Evolutionary conservation across 2,888 invertebrate species (phyloP), one percentile per base, ranked within the genome.

Genomic region (Muscina levida): DNA sequence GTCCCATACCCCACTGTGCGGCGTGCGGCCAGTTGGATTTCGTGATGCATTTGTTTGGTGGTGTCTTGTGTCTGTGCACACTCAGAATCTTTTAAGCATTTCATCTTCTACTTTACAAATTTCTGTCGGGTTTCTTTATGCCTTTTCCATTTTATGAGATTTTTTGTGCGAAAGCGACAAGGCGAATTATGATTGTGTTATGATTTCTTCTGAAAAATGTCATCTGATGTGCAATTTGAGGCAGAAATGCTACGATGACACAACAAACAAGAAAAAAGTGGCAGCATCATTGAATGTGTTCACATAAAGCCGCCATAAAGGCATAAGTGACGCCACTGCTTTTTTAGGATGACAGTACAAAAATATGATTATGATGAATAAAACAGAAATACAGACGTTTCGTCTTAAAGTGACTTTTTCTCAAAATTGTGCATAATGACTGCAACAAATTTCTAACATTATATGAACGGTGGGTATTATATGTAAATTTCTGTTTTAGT

Each of bases 101-200:
- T 53, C 13, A 24, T 22, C 24, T 53, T n/a, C 10, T 44, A 39
- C 72, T 82, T 72, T 82, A 77, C 72, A 59, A 74, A 51, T 83
- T 85, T 83, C 84, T 80, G 83, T 76, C 81, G 74, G 62, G 53
- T 31, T 65, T 62, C 53, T 37, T 17, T 17, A 13, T 31, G 31
- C 39, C 8, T 2, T 56, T 24, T 42, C 26, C 17, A 13, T 53
- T 46, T 51, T 37, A n/a, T 44, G 59, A n/a, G 68, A 72, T 77
- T 84, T 83, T 77, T 83, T 82, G 31, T 5, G 77, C 57, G 77
- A 66, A 82, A 79, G 83, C 84, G 84, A 84, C 85, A 84, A 73
- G 84, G 85, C 84, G 86, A 88, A 87, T 89, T 89, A 88, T 89
- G 87, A 89, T 87, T 87, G 87, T 87, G 88, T 87, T 87, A 85